phyloP scores from a whole-genome alignment of 2,888 invertebrate species.

The Erpobdella octoculata region DNA sequence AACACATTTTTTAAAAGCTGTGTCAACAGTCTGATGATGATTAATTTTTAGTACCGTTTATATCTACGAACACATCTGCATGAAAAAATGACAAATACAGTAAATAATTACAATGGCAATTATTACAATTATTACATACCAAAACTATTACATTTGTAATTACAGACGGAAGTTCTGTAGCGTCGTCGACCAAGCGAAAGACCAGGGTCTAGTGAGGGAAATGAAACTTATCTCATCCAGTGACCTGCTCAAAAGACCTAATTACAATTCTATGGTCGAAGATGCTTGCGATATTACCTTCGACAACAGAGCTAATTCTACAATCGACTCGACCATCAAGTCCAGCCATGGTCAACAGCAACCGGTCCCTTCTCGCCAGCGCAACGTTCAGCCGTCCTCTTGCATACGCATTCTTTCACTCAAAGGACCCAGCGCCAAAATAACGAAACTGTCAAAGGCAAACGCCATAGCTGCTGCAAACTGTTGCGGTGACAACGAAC shows the following conservation, averaged over 20 bases:
- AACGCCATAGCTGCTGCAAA: background rate
- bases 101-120: too few species aligned
- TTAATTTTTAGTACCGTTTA: too few species aligned
- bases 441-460: background rate
- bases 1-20: too few species aligned
- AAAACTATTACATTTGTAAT: too few species aligned
- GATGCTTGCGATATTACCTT: background rate
- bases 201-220: background rate
- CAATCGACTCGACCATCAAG: background rate
- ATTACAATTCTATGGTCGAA: background rate
- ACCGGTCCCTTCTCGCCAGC: background rate
- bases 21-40: too few species aligned
- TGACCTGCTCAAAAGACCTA: background rate
- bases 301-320: background rate
- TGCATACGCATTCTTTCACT: background rate
- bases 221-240: background rate
- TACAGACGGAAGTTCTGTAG: slow-evolving; percentile 2
- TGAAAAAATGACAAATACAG: too few species aligned
- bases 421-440: background rate
- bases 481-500: slow-evolving; percentile 16
- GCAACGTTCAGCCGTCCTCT: background rate
- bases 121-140: too few species aligned
- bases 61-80: too few species aligned
- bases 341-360: background rate
- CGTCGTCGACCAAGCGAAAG: slow-evolving; percentile 3